Evolutionary conservation across 2,888 invertebrate genomes (phyloP).

Genomic region (Drosophila birchii): DNA sequence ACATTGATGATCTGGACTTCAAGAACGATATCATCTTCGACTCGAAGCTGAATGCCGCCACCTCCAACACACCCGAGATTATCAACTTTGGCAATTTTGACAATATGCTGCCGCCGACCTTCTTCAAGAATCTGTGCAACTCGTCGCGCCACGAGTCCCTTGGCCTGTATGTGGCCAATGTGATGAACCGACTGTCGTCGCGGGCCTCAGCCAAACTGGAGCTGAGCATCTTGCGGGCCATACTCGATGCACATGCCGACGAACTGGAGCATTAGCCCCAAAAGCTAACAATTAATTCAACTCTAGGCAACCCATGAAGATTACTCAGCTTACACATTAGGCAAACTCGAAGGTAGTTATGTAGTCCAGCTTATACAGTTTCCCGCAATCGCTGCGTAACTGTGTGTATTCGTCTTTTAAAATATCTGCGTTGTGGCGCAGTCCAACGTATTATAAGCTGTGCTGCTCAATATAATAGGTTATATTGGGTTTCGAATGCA

Average conservation of each 20-base stretch:
- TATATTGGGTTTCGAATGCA: constrained; percentile 1
- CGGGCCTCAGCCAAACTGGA: constrained; percentile 82
- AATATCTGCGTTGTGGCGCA: constrained; percentile 5
- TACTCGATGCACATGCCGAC: constrained; percentile 83
- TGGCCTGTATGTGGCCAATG: constrained; percentile 83
- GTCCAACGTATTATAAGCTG: constrained; percentile 8
- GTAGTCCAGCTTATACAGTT: constrained; percentile 15
- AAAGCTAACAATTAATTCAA: constrained; percentile 17
- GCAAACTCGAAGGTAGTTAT: constrained; percentile 25
- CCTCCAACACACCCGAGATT: constrained; percentile 63
- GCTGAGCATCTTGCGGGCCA: constrained; percentile 82
- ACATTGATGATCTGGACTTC: constrained; percentile 81
- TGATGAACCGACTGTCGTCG: constrained; percentile 82
- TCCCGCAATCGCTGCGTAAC: not conserved
- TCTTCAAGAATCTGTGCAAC: constrained; percentile 84
- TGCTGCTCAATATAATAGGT: not conserved
- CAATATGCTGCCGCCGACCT: constrained; percentile 82
- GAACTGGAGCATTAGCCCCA: constrained; percentile 75
- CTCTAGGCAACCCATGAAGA: constrained; percentile 8
- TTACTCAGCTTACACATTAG: constrained; percentile 34
- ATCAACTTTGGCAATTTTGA: constrained; percentile 83
- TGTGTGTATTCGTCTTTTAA: constrained; percentile 17
- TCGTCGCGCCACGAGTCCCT: constrained; percentile 83
- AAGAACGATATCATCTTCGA: constrained; percentile 83
- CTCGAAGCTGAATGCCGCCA: constrained; percentile 47